These are phyloP conservation scores for Marmota monax DNA, from an alignment of 2,113 vertebrate species.

Conservation along the genomic window DNA sequence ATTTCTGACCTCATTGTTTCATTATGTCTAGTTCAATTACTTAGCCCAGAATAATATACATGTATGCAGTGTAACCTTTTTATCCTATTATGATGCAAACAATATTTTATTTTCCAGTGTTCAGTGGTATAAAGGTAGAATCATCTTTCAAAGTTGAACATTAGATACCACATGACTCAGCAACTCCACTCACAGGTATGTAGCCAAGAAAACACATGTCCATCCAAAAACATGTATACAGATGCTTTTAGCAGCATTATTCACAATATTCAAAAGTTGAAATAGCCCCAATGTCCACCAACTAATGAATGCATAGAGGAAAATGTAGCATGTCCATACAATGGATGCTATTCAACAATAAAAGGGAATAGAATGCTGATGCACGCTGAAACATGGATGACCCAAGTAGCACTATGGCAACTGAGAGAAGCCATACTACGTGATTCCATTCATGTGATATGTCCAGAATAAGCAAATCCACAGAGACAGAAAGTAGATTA, in stretches of 20 bases:
- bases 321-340: neutral
- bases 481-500: neutral
- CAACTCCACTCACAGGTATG: neutral
- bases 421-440: neutral
- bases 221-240: neutral
- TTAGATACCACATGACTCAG: neutral
- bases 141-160: slow-evolving; percentile 25
- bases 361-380: neutral
- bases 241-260: neutral
- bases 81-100: neutral
- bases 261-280: neutral
- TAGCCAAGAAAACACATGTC: neutral
- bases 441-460: neutral
- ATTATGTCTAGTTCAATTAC: neutral
- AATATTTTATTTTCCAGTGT: neutral
- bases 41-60: neutral
- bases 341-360: neutral
- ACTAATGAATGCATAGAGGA: neutral
- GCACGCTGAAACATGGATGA: neutral
- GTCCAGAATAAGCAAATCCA: neutral
- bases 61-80: neutral
- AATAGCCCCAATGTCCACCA: neutral
- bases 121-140: neutral
- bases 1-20: neutral
- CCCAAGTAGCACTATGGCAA: neutral